Conservation (phyloP, 2,113 vertebrate genomes). For the Coracopsis vasa region DNA sequence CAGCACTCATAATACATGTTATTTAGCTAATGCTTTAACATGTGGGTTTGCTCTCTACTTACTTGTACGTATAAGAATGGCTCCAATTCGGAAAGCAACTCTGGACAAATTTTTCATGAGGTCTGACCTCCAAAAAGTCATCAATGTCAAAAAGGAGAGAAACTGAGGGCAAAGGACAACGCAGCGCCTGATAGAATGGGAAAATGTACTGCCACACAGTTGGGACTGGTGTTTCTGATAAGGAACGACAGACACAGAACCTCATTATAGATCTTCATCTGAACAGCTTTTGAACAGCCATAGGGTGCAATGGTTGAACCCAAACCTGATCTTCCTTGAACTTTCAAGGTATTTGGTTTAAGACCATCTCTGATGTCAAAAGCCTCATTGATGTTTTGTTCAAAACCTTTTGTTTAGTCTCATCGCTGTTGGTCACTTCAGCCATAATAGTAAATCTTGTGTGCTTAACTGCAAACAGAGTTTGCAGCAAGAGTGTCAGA, state of each 20-base stretch:
- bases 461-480: not conserved
- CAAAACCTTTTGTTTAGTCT: not conserved
- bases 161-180: not conserved
- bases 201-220: not conserved
- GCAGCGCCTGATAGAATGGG: not conserved
- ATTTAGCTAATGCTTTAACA: not conserved
- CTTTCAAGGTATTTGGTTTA: not conserved
- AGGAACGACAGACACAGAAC: not conserved
- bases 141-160: not conserved
- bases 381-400: not conserved
- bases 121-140: not conserved
- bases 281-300: not conserved
- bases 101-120: not conserved
- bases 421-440: not conserved
- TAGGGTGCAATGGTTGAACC: not conserved
- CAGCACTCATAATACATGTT: not conserved
- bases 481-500: not conserved
- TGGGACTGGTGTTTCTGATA: not conserved
- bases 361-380: not conserved
- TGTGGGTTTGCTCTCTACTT: not conserved
- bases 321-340: not conserved
- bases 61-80: fast-evolving
- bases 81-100: not conserved
- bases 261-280: not conserved
- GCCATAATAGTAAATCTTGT: not conserved